Base-by-base conservation (phyloP, 2,797 vertebrate genomes). In the Caiman crocodilus region DNA sequence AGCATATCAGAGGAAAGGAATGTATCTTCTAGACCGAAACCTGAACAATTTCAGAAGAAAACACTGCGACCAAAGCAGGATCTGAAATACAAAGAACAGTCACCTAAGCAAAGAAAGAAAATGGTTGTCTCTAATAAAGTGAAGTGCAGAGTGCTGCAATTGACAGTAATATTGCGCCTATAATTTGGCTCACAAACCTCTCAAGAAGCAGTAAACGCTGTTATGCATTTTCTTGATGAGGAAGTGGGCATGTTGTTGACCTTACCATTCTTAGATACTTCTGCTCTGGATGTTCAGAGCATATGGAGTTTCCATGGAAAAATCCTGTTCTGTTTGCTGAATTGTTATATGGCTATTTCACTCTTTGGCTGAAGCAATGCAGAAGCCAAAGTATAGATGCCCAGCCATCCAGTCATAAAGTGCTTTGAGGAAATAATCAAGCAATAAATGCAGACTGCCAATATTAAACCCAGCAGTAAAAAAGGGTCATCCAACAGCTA, bases 181-280 rank as follows among this genome's bases (percentile, higher is more conserved):
- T 94, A 93, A 91, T 96, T 96, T 96, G 93, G 84, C 91, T 97
- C 95, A 88, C 94, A 96, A 96, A 96, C 87, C 86, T 94, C 94
- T 95, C 92, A 93, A 93, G 92, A 90, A 96, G 88, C 63, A 93
- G 84, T 95, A 93, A 93, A 96, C 95, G 32, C 61, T 25, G 35
- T 81, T 84, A 76, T 86, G 76, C 88, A 67, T 85, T 95, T 93
- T 88, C 87, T 69, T 90, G 93, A 84, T 92, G 92, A 94, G 90
- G 84, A 4, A 79, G 59, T 87, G 90, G 93, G 30, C 58, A 18
- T 93, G 88, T 30, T 82, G 92, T 95, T 96, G 96, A 95, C 95
- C 92, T 96, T 82, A 78, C 92, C 65, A 32, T 73, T 94, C 23
- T 25, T 35, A 87, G 87, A 86, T 56, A 67, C 84, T 91, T 88